Evolutionary conservation across 1,140 invertebrate species (phyloP).

Genomic region (Tribolium madens): DNA sequence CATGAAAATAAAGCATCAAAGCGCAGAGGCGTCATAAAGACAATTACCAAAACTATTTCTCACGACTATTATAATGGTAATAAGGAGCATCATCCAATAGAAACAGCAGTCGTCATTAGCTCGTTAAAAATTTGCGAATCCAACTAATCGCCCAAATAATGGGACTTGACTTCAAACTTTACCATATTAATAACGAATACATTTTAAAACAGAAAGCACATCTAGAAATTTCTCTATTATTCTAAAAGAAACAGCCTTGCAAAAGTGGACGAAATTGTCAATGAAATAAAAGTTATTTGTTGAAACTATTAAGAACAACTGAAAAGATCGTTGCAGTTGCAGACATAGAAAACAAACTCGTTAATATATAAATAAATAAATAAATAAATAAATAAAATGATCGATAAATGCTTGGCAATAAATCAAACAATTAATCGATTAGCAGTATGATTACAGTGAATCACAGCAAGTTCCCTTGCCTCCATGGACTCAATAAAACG

Average conservation of each 20-base stretch:
- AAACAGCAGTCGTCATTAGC: no score
- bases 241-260: neutral
- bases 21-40: conserved; percentile 30
- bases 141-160: conserved; percentile 7
- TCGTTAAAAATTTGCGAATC: conserved; percentile 27
- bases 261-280: no score
- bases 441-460: neutral
- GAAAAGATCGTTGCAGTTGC: neutral
- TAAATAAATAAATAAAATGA: conserved; percentile 29
- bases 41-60: conserved; percentile 34
- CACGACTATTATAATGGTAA: conserved; percentile 29
- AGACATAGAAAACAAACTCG: neutral
- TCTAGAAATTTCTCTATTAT: neutral
- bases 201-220: no score
- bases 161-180: conserved; percentile 7
- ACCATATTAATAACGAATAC: neutral
- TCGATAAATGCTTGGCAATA: conserved; percentile 9
- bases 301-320: neutral
- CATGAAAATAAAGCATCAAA: conserved; percentile 24
- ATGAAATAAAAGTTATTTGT: neutral
- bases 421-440: conserved; percentile 22
- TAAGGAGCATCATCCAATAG: conserved; percentile 26
- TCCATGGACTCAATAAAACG: neutral
- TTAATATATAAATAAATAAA: conserved; percentile 30
- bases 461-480: neutral